Base-by-base conservation (phyloP, 2,113 vertebrate genomes). In the Polyodon spathula region DNA sequence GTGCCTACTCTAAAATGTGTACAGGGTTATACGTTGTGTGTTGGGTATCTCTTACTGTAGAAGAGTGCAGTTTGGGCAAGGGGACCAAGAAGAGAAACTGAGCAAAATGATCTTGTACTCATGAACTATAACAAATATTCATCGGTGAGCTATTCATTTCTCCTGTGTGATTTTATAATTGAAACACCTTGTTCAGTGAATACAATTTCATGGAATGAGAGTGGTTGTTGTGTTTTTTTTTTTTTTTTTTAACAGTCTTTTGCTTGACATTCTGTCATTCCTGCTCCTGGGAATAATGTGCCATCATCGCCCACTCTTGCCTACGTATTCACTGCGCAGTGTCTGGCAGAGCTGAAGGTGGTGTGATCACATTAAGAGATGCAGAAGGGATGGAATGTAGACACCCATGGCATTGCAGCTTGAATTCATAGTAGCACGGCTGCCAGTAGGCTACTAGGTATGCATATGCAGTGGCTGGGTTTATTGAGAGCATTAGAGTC, bases 241-340 rank as follows among this genome's bases (percentile, higher is more conserved):
- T 14, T 50, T 50, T 14, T 50, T 50, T 50, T 50, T 50, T n/a
- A 50, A n/a, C 46, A 50, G 46, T n/a, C 46, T 50, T 50, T n/a
- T 50, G 46, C n/a, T 50, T 50, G 46, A 50, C 46, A 50, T 50
- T 50, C 46, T 50, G 46, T 50, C 46, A 10, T 50, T 50, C n/a
- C 46, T 50, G 46, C 46, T 50, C 46, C 4, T 10, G 46, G 46
- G 46, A 50, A 50, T 50, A 50, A 10, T 12, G 6, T 43, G 42
- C 2, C 11, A n/a, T 12, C 11, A 14, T 50, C 4, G 46, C 10
- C 11, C 11, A n/a, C 46, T 12, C 11, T 50, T 10, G 11, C 5
- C 46, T 3, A 50, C 11, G 6, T 50, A 14, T 50, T 11, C 10
- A n/a, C 46, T 50, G 2, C n/a, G 7, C n/a, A 10, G 46, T 12